These are phyloP conservation scores for Sitta europaea DNA, from an alignment of 2,113 vertebrate species.

Conservation along the genomic window DNA sequence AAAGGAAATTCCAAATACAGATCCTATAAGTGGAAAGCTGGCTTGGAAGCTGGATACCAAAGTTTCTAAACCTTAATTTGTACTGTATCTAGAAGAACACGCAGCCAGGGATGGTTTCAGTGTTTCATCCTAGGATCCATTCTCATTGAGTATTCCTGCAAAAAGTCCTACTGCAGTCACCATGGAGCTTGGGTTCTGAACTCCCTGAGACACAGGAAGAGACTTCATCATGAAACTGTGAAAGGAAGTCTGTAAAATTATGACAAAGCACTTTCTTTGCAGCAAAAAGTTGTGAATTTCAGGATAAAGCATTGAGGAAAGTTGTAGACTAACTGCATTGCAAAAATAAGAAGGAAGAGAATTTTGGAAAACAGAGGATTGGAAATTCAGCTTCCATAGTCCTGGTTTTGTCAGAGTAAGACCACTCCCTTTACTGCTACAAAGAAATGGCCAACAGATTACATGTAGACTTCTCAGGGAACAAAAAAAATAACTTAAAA, in stretches of 20 bases:
- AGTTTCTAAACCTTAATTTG: not conserved
- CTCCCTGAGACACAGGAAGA: fast-evolving
- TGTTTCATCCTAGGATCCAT: not conserved
- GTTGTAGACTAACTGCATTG: not conserved
- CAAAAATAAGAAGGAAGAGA: not conserved
- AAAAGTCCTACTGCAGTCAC: not conserved
- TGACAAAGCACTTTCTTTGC: not conserved
- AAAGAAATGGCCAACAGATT: not conserved
- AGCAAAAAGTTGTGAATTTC: not conserved
- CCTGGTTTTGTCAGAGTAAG: not conserved
- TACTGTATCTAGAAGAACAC: not conserved
- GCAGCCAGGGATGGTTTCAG: not conserved
- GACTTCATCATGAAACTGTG: not conserved
- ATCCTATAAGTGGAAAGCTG: not conserved
- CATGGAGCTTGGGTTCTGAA: not conserved
- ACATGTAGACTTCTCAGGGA: not conserved
- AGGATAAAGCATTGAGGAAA: not conserved
- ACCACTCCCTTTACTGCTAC: not conserved
- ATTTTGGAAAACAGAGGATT: not conserved
- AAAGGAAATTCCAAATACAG: not conserved
- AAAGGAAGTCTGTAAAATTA: not conserved
- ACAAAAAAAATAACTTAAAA: not conserved
- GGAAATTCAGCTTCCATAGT: not conserved
- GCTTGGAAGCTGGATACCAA: not conserved
- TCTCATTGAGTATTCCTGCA: not conserved